These are phyloP conservation scores for Castor canadensis DNA, from an alignment of 2,113 vertebrate species.

Conservation along the genomic window DNA sequence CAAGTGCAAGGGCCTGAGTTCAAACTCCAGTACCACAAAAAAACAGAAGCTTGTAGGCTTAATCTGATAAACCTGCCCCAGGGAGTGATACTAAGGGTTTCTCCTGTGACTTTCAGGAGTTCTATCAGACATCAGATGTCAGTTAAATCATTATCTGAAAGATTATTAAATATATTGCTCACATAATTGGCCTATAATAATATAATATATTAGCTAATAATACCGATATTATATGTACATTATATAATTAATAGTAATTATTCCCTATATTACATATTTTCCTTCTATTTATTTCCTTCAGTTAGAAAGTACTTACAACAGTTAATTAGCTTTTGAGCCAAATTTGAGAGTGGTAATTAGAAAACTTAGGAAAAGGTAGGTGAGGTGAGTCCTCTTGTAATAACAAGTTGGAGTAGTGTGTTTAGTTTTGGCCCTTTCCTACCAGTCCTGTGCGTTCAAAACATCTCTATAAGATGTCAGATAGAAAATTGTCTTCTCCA, in stretches of 20 bases:
- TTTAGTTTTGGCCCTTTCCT: not conserved
- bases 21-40: no score
- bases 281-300: not conserved
- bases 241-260: not conserved
- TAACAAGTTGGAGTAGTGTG: not conserved
- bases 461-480: not conserved
- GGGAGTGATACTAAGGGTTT: not conserved
- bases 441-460: not conserved
- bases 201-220: no score
- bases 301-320: slow-evolving; percentile 8
- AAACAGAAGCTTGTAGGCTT: not conserved
- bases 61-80: not conserved
- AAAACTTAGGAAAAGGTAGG: not conserved
- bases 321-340: not conserved
- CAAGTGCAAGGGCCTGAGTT: no score
- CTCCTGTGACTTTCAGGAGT: not conserved
- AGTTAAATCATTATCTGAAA: not conserved
- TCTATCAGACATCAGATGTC: not conserved
- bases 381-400: not conserved
- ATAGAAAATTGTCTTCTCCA: not conserved
- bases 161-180: not conserved
- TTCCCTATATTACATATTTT: not conserved
- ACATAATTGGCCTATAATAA: not conserved
- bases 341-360: not conserved
- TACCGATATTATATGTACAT: not conserved